phyloP scores from a whole-genome alignment of 2,888 invertebrate genomes.

The Carabus problematicus region DNA sequence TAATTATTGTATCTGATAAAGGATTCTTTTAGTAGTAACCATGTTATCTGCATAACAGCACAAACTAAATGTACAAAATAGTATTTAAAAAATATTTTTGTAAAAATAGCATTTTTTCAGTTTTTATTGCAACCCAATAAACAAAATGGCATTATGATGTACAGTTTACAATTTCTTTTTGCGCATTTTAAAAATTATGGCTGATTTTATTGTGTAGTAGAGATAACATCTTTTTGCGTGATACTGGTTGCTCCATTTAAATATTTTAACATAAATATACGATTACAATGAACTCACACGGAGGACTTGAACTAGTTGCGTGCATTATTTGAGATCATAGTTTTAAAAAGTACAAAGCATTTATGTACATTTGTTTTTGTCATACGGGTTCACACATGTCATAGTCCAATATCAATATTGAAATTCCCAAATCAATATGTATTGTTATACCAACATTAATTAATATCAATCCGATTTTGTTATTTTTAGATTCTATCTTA shows the following conservation, averaged over 20 bases:
- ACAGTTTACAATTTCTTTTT: slow-evolving; percentile 24
- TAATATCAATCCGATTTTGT: too few relatives aligned
- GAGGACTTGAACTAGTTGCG: slow-evolving; percentile 10
- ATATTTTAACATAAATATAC: slow-evolving; percentile 33
- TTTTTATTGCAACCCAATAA: too few relatives aligned
- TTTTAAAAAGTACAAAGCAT: slow-evolving; percentile 19
- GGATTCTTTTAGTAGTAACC: too few relatives aligned
- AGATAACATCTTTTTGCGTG: slow-evolving; percentile 30
- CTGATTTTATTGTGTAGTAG: slow-evolving; percentile 18
- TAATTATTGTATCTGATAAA: too few relatives aligned
- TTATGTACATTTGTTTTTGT: slow-evolving; percentile 11
- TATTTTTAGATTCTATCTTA: too few relatives aligned
- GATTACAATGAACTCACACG: slow-evolving; percentile 19
- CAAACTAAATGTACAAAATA: too few relatives aligned
- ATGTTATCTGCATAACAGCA: too few relatives aligned
- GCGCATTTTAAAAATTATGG: slow-evolving; percentile 18
- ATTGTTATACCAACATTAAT: too few relatives aligned
- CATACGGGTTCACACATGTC: neutral
- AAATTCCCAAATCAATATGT: too few relatives aligned
- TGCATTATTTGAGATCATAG: slow-evolving; percentile 11
- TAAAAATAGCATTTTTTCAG: too few relatives aligned
- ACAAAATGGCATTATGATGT: slow-evolving; percentile 9
- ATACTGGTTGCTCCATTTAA: slow-evolving; percentile 19
- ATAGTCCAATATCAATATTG: too few relatives aligned
- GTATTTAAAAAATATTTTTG: too few relatives aligned